phyloP scores from a whole-genome alignment of 92 coral and sea anemone species.

The Hydrozoanthus gracilis region DNA sequence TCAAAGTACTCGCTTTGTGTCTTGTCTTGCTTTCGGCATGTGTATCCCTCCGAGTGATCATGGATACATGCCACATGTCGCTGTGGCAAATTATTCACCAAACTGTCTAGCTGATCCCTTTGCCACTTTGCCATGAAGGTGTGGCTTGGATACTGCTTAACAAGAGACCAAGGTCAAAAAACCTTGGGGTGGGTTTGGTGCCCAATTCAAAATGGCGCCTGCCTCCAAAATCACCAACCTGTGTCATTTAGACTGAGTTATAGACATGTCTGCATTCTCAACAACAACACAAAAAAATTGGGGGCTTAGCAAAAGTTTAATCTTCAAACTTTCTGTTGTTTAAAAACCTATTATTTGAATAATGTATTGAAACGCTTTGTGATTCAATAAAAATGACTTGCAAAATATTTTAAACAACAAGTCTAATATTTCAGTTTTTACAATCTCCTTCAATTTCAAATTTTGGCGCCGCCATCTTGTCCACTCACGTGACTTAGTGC shows the following conservation, averaged over 20 bases:
- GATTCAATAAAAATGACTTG: conserved; percentile 43
- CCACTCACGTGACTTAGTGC: conserved; percentile 18
- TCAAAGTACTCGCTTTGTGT: too few relatives aligned
- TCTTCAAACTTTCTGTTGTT: conserved; percentile 47
- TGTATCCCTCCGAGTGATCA: too few relatives aligned
- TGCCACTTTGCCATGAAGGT: too few relatives aligned
- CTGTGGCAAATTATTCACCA: too few relatives aligned
- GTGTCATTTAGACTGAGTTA: conserved; percentile 50
- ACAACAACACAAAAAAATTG: conserved; percentile 49
- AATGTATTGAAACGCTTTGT: conserved; percentile 34
- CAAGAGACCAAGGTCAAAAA: conserved; percentile 33
- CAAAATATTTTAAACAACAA: conserved; percentile 33
- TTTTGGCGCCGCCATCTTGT: conserved; percentile 25
- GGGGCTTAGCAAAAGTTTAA: conserved; percentile 38
- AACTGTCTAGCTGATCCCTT: too few relatives aligned
- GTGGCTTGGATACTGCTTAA: too few relatives aligned
- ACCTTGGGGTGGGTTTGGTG: conserved; percentile 47
- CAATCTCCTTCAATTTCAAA: conserved; percentile 18
- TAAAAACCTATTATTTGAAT: conserved; percentile 27
- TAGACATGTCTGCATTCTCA: conserved; percentile 13
- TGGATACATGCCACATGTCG: too few relatives aligned
- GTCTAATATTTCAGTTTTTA: conserved; percentile 16
- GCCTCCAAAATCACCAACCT: conserved; percentile 47
- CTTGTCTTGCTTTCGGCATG: too few relatives aligned
- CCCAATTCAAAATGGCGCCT: conserved; percentile 40